Evolutionary conservation across 2,888 invertebrate species (phyloP).

Genomic region (Caenorhabditis sp.): DNA sequence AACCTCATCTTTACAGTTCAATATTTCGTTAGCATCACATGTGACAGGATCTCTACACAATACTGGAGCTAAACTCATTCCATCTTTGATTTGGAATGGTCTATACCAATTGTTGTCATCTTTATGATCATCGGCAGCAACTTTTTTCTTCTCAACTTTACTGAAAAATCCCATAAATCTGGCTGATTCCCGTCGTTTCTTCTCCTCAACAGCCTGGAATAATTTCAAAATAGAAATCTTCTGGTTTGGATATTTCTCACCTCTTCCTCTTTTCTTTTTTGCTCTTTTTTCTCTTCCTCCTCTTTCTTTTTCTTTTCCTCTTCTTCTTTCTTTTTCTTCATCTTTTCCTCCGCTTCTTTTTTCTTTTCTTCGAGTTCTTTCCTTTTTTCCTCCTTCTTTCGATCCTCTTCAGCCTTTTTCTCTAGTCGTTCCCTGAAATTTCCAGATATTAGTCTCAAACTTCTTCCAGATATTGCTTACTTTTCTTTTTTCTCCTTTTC

Average conservation of each 20-base stretch:
- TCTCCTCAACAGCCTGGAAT: constrained; percentile 52
- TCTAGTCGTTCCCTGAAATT: constrained; percentile 39
- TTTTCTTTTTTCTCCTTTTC: constrained; percentile 53
- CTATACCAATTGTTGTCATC: constrained; percentile 19
- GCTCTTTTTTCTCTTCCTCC: constrained; percentile 36
- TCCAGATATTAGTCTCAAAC: too few species aligned
- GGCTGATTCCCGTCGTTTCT: constrained; percentile 48
- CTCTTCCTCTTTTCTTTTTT: constrained; percentile 54
- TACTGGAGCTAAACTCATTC: constrained; percentile 60
- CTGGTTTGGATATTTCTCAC: too few species aligned
- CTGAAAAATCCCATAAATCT: constrained; percentile 55
- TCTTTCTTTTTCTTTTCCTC: constrained; percentile 36
- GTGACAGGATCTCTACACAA: constrained; percentile 34
- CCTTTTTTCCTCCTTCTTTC: constrained; percentile 40
- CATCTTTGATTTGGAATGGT: constrained; percentile 56
- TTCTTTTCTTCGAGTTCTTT: constrained; percentile 33
- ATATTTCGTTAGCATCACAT: constrained; percentile 13
- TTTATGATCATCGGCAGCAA: not conserved
- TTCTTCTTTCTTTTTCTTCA: constrained; percentile 42
- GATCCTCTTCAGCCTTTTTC: constrained; percentile 43
- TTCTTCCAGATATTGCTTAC: constrained; percentile 4
- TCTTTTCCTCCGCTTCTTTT: constrained; percentile 41
- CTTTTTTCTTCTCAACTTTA: constrained; percentile 48
- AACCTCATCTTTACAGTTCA: constrained; percentile 17
- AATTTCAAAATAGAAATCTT: too few species aligned